These are phyloP conservation scores for Ormyrus labotus DNA, from an alignment of 2,888 invertebrate genomes.

Conservation along the genomic window DNA sequence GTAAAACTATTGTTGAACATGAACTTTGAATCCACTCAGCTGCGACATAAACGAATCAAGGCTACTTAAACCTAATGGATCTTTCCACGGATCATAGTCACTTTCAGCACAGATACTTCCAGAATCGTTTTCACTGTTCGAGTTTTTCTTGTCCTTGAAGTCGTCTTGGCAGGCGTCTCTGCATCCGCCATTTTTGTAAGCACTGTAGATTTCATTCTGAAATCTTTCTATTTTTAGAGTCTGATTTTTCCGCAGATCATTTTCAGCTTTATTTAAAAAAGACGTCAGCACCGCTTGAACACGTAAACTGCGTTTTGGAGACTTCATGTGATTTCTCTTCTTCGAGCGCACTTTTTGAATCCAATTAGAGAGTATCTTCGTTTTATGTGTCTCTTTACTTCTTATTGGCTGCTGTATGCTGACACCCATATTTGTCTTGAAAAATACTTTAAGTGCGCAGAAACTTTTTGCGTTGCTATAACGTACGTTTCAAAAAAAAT, in stretches of 20 bases:
- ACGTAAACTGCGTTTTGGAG: constrained; percentile 80
- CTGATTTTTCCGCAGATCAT: constrained; percentile 80
- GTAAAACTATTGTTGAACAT: constrained; percentile 72
- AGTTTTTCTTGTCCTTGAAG: constrained; percentile 22
- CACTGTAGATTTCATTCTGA: constrained; percentile 70
- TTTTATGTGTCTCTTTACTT: constrained; percentile 59
- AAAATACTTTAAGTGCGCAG: no score
- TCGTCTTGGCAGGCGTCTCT: constrained; percentile 57
- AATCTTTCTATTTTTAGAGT: constrained; percentile 80
- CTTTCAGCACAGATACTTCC: constrained; percentile 38
- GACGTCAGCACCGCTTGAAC: constrained; percentile 82
- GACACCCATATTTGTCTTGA: constrained; percentile 60
- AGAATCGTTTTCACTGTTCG: constrained; percentile 47
- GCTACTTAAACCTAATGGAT: constrained; percentile 77
- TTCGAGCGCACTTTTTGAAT: constrained; percentile 81
- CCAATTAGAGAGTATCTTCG: constrained; percentile 76
- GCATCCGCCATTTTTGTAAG: constrained; percentile 26
- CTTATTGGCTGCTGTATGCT: neutral
- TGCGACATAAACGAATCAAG: constrained; percentile 82
- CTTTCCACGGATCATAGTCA: constrained; percentile 62
- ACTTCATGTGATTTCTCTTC: constrained; percentile 79
- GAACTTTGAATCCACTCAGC: constrained; percentile 79
- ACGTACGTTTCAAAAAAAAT: constrained; percentile 6
- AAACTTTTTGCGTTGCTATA: neutral
- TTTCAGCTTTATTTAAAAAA: constrained; percentile 80